Conservation (phyloP, 2,113 vertebrate species). For the Pholis gunnellus region DNA sequence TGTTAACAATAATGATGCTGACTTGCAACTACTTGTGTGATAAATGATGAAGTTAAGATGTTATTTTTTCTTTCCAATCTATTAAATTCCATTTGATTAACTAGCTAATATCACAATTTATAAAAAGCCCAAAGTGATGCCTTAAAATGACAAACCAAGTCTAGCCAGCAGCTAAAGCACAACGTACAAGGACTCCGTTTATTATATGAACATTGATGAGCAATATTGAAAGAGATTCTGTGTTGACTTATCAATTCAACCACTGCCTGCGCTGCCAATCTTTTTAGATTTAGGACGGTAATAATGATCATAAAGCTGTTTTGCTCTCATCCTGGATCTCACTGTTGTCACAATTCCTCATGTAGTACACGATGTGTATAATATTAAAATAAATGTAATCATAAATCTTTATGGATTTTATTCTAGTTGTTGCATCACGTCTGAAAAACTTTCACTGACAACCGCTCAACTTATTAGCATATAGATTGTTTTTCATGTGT, state of each 20-base stretch:
- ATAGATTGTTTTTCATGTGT: conserved; percentile 6
- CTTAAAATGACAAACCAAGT: not conserved
- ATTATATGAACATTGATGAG: not conserved
- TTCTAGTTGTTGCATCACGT: not conserved
- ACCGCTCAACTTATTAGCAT: not conserved
- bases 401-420: not conserved
- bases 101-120: not conserved
- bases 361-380: not conserved
- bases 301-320: conserved; percentile 11
- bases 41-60: not conserved
- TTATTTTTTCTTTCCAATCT: not conserved
- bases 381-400: not conserved
- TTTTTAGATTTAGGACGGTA: not conserved
- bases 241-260: not conserved
- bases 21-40: not conserved
- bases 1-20: not conserved
- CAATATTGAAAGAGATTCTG: not conserved
- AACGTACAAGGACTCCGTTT: not conserved
- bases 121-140: not conserved
- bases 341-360: not conserved
- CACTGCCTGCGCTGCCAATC: not conserved
- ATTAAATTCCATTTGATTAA: not conserved
- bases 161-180: not conserved
- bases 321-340: not conserved
- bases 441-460: not conserved